Conservation (phyloP, 2,113 vertebrate genomes). For the Diadophis punctatus region DNA sequence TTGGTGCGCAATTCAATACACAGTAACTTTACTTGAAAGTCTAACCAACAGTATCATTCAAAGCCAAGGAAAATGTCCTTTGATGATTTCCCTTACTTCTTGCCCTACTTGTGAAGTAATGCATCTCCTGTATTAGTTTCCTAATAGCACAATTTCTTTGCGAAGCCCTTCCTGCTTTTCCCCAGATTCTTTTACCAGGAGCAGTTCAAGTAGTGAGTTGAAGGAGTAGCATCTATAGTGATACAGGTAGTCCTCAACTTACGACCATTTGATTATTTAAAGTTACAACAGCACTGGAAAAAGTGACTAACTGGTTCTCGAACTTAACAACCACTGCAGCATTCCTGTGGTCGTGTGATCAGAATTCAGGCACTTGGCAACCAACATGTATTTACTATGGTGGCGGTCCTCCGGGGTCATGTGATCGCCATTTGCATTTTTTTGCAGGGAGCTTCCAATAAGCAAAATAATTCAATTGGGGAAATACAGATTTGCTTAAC, state of each 20-base stretch:
- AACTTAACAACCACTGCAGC: neutral
- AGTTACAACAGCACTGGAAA: neutral
- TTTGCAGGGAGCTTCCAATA: neutral
- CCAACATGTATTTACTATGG: neutral
- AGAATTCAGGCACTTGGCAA: neutral
- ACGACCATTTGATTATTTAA: neutral
- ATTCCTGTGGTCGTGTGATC: neutral
- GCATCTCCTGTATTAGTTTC: neutral
- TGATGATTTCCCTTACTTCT: neutral
- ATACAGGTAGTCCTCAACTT: neutral
- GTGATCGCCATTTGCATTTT: neutral
- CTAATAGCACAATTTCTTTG: neutral
- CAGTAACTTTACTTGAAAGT: neutral
- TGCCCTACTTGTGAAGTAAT: neutral
- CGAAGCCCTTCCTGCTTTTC: neutral
- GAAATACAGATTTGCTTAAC: neutral
- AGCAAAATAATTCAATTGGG: neutral
- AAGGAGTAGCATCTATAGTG: neutral
- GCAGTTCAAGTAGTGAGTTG: neutral
- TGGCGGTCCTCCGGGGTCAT: neutral
- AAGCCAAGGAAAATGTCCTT: conserved; percentile 26
- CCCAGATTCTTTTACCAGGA: neutral
- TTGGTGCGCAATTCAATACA: neutral
- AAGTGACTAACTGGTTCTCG: neutral
- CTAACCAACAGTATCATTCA: neutral